Conservation (phyloP, 1,140 invertebrate genomes). For the Luehdorfia chinensis region DNA sequence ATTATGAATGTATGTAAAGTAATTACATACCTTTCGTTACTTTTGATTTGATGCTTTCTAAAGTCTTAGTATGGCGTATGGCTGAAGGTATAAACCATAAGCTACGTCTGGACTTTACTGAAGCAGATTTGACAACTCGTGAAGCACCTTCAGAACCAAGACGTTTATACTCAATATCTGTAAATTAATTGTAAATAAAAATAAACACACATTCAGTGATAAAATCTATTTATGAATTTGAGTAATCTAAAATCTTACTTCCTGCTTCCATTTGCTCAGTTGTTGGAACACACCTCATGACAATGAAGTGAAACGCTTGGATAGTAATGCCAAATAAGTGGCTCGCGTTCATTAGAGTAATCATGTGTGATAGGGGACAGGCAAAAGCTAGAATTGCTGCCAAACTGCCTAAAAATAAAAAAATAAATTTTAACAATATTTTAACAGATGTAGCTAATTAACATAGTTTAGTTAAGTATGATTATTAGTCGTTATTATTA, state of each 20-base stretch:
- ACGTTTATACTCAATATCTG: slow-evolving; percentile 68
- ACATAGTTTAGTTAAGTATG: not conserved
- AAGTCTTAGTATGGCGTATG: slow-evolving; percentile 65
- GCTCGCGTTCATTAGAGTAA: slow-evolving; percentile 72
- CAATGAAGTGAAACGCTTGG: slow-evolving; percentile 64
- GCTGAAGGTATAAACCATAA: slow-evolving; percentile 67
- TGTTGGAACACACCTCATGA: slow-evolving; percentile 69
- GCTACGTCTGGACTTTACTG: slow-evolving; percentile 51
- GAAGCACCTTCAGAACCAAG: slow-evolving; percentile 46
- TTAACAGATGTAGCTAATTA: not conserved
- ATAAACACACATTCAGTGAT: too few species aligned
- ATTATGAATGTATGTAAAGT: too few species aligned
- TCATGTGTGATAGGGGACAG: slow-evolving; percentile 78
- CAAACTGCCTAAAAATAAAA: slow-evolving; percentile 77
- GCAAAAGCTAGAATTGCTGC: slow-evolving; percentile 82
- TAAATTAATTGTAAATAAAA: too few species aligned
- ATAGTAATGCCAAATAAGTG: slow-evolving; percentile 68
- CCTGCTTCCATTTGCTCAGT: slow-evolving; percentile 64
- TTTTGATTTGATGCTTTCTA: slow-evolving; percentile 71
- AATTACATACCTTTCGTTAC: slow-evolving; percentile 54
- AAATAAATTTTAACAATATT: too few species aligned
- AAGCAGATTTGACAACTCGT: slow-evolving; percentile 39
- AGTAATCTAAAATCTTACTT: slow-evolving; percentile 32
- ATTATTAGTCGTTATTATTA: too few species aligned
- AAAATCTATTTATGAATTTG: too few species aligned